Base-by-base conservation (phyloP, 2,113 vertebrate species). In the Tenrec ecaudatus region DNA sequence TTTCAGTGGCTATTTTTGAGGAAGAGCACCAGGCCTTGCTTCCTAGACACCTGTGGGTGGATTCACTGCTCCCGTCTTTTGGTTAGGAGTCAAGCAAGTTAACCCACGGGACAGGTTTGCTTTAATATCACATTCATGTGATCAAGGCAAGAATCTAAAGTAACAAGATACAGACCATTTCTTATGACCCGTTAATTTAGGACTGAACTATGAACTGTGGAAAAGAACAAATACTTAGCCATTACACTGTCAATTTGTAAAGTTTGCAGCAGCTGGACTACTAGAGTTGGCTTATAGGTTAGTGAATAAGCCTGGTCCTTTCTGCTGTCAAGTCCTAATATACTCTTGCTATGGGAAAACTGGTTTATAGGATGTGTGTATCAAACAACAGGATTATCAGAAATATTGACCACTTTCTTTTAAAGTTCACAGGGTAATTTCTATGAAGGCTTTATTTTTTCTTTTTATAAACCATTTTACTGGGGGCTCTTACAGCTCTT, bases 301-400 rank as follows among this genome's bases (percentile, higher is more conserved):
- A 38, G 75, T 19, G 38, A 93, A 43, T 40, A 88, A 38, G 58
- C 29, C 85, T 79, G 82, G 27, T 88, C 47, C 79, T 43, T 68
- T 87, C 86, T 83, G 69, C 64, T 66, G 9, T 79, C 47, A 92
- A 86, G 86, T 90, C 58, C 80, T 64, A 88, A 96, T 90, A 80
- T 53, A n/a, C 25, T 82, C 86, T 40, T 40, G 40, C 78, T 76
- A 69, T 38, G 83, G 88, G 92, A 90, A 90, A 88, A 94, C 77
- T 94, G 77, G 77, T 80, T 95, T 43, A 43, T 23, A 36, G 47
- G 27, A 38, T 73, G 47, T 90, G 47, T 79, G 69, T 85, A 31
- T 19, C 19, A 36, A 71, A 88, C 40, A 69, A 73, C 62, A 90
- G 64, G 64, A 71, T 91, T 57, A 69, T 85, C 69, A 78, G 80